A percentile compares a stretch with the other conserved stretches of the same genome.
Evolutionary conservation across 1,140 invertebrate species (phyloP).

Genomic region (Diplogasteroides magnus): DNA sequence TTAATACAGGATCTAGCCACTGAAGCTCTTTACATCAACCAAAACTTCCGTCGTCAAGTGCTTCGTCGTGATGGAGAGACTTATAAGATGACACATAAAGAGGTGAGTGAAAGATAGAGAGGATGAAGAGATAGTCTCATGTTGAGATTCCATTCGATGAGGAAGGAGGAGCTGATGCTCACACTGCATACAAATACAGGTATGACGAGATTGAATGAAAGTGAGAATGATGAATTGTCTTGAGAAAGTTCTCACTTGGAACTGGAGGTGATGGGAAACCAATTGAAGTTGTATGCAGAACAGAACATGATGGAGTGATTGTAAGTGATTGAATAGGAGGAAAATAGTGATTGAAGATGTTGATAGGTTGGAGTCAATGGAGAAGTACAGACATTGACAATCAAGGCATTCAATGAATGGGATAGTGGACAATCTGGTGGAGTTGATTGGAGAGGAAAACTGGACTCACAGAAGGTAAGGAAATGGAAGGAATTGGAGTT

Average conservation of each 20-base stretch:
- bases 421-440: conserved; percentile 89
- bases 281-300: conserved; percentile 73
- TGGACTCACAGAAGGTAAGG: conserved; percentile 81
- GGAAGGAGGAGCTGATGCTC: conserved; percentile 19
- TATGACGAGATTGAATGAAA: background rate
- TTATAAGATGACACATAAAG: conserved; percentile 75
- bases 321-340: conserved; percentile 38
- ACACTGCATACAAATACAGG: conserved; percentile 24
- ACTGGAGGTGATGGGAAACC: conserved; percentile 71
- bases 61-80: conserved; percentile 67
- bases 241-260: conserved; percentile 81
- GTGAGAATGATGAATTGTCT: too few species aligned
- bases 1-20: conserved; percentile 74
- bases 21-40: conserved; percentile 98
- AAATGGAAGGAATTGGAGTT: background rate
- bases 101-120: background rate
- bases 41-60: conserved; percentile 98
- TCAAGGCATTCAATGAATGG: conserved; percentile 98
- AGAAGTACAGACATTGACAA: conserved; percentile 84
- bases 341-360: background rate
- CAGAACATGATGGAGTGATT: conserved; percentile 92
- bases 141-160: conserved; percentile 25
- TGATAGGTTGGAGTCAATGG: conserved; percentile 69
- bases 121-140: background rate
- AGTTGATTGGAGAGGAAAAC: conserved; percentile 93